Percentiles rank a stretch among this genome's conserved stretches.
phyloP scores from a whole-genome alignment of 2,797 vertebrate genomes.

The Sorex maritimensis region DNA sequence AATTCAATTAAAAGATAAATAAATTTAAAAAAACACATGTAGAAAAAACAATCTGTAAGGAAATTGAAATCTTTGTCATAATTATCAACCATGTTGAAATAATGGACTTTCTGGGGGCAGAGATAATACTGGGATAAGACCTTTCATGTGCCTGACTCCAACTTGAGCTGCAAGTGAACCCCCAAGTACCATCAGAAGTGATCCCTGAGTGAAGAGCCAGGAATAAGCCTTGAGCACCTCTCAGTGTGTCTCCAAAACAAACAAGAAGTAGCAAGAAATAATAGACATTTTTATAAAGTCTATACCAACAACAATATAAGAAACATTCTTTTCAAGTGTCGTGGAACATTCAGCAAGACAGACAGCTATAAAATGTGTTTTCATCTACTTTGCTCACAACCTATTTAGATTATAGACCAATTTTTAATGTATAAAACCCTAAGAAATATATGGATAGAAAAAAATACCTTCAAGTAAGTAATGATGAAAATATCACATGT shows the following conservation, averaged over 20 bases:
- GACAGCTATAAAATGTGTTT: not conserved
- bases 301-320: not conserved
- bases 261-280: too few species aligned
- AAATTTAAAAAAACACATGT: not conserved
- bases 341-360: not conserved
- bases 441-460: not conserved
- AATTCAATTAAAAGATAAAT: too few species aligned
- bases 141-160: not conserved
- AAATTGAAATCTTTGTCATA: not conserved
- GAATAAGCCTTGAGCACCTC: too few species aligned
- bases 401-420: not conserved
- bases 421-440: not conserved
- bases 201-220: too few species aligned
- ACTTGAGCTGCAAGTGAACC: too few species aligned
- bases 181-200: too few species aligned
- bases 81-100: not conserved
- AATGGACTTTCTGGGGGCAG: not conserved
- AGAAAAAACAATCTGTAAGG: not conserved
- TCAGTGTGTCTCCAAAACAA: not conserved
- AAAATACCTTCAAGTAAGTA: not conserved
- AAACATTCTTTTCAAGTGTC: not conserved
- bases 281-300: too few species aligned
- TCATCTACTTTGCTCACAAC: not conserved
- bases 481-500: not conserved
- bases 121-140: not conserved